A percentile compares a stretch with the other conserved stretches of the same genome.
phyloP scores from a whole-genome alignment of 2,797 vertebrate genomes.

The Rousettus madagascariensis region DNA sequence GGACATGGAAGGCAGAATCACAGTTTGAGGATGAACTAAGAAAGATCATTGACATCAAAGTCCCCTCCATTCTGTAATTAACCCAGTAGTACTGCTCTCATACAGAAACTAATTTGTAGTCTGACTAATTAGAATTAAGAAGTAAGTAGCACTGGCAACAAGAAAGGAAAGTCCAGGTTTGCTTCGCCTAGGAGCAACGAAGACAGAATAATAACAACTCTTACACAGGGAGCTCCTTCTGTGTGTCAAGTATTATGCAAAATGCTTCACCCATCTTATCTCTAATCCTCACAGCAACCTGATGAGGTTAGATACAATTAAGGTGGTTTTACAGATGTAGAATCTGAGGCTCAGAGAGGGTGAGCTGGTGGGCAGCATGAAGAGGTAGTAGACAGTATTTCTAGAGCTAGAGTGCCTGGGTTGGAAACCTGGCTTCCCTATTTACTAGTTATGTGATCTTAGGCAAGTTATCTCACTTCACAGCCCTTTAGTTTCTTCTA shows the following conservation, averaged over 20 bases:
- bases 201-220: neutral
- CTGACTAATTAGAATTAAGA: slow-evolving; percentile 42
- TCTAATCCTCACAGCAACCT: neutral
- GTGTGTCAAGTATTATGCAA: neutral
- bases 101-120: slow-evolving; percentile 31
- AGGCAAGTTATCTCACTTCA: slow-evolving; percentile 10
- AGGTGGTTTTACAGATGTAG: slow-evolving; percentile 35
- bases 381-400: neutral
- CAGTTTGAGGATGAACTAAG: neutral
- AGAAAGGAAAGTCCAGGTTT: neutral
- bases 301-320: neutral
- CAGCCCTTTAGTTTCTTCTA: neutral
- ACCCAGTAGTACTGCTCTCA: neutral
- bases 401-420: neutral
- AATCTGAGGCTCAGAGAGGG: neutral
- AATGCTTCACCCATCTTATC: neutral
- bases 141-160: neutral
- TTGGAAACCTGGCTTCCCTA: neutral
- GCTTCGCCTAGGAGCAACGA: neutral
- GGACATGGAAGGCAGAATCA: slow-evolving; percentile 30
- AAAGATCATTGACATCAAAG: slow-evolving; percentile 12
- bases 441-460: neutral
- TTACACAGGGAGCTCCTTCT: neutral
- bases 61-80: slow-evolving; percentile 38
- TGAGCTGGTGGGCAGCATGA: neutral